Conservation (phyloP, 2,113 vertebrate species). For the Sciurus niger region DNA sequence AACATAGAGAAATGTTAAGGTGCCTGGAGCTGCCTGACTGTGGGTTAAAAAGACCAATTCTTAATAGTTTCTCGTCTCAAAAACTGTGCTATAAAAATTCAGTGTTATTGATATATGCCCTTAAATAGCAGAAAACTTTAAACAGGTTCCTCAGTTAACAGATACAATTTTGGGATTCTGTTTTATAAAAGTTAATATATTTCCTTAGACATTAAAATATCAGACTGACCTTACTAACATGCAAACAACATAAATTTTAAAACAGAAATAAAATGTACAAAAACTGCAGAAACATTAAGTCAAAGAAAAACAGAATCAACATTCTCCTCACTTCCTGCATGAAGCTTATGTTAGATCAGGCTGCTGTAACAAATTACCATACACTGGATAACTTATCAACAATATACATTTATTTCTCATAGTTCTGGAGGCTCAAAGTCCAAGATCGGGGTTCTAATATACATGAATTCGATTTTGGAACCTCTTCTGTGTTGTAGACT, state of each 20-base stretch:
- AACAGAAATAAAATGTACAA: constrained; percentile 23
- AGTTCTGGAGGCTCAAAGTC: neutral
- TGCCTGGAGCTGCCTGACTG: neutral
- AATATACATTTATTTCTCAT: neutral
- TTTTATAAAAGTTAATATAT: constrained; percentile 27
- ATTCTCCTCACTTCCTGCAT: neutral
- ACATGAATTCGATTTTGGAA: too few relatives aligned
- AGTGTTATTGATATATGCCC: neutral
- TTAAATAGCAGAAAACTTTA: neutral
- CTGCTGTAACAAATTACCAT: neutral
- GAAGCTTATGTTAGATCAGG: neutral
- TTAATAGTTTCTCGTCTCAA: constrained; percentile 43
- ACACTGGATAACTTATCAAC: neutral
- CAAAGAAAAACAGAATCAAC: constrained; percentile 22
- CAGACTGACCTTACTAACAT: constrained; percentile 30
- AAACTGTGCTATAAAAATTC: constrained; percentile 30
- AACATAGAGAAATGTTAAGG: constrained; percentile 28
- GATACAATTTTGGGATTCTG: neutral
- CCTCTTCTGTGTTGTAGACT: neutral
- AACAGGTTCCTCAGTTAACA: neutral
- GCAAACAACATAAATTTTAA: constrained; percentile 50
- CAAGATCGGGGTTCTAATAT: neutral
- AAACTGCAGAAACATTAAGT: neutral
- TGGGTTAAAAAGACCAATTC: neutral
- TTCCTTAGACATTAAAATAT: constrained; percentile 22